A percentile compares a stretch with the other conserved stretches of the same genome.
Conservation (phyloP, 2,797 vertebrate genomes). For the Perodicticus potto region DNA sequence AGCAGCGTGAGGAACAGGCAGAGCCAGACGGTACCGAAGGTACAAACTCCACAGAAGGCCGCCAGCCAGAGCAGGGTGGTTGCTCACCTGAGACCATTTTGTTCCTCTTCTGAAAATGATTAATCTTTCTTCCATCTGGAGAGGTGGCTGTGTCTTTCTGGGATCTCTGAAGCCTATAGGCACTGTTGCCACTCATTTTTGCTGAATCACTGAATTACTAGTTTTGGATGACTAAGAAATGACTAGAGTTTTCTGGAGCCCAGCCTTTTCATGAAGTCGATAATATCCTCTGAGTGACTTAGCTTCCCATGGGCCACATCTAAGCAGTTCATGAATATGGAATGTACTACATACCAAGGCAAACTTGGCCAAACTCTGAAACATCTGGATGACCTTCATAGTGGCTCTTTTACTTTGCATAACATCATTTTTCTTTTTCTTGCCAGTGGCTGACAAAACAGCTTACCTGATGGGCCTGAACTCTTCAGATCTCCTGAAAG, state of each 20-base stretch:
- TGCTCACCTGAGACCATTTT: background rate
- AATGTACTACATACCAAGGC: background rate
- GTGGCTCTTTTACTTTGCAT: background rate
- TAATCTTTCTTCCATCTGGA: background rate
- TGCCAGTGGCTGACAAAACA: conserved; percentile 93
- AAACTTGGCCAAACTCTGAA: background rate
- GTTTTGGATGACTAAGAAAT: background rate
- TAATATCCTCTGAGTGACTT: background rate
- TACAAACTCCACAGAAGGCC: conserved; percentile 46
- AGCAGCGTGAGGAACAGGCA: conserved; percentile 91
- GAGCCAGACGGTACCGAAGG: conserved; percentile 92
- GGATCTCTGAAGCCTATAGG: background rate
- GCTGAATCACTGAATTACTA: background rate
- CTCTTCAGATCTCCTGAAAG: conserved; percentile 93
- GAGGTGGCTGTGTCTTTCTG: no score
- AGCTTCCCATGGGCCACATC: background rate
- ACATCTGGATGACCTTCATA: background rate
- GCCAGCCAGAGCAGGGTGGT: fast-evolving
- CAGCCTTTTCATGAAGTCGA: background rate
- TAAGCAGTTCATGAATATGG: background rate
- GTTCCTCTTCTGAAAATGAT: background rate
- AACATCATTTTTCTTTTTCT: background rate
- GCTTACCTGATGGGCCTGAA: conserved; percentile 94
- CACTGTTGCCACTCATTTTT: background rate
- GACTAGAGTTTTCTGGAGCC: background rate